Evolutionary conservation across 2,797 vertebrate species (phyloP).

Genomic region (Borostomias antarcticus): DNA sequence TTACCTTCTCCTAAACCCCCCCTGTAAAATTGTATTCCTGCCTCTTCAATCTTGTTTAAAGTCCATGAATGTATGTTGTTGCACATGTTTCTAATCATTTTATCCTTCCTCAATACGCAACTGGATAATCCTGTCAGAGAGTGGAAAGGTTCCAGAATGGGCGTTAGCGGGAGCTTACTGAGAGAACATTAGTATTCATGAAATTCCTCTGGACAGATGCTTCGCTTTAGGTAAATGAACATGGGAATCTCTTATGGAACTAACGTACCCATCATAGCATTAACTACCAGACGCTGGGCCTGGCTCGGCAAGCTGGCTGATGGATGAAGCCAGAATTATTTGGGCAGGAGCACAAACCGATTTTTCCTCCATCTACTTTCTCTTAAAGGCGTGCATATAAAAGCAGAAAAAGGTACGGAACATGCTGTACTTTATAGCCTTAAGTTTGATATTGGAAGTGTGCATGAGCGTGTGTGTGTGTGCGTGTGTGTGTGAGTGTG

Average conservation of each 20-base stretch:
- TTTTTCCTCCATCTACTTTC: too few relatives aligned
- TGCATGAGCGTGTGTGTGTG: neutral
- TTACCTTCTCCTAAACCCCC: neutral
- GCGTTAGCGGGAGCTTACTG: slow-evolving; percentile 51
- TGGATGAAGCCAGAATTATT: neutral
- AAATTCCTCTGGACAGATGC: slow-evolving; percentile 39
- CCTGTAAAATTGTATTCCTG: too few relatives aligned
- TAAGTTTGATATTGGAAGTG: neutral
- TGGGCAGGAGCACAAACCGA: too few relatives aligned
- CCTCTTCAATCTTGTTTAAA: too few relatives aligned
- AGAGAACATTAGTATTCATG: slow-evolving; percentile 69
- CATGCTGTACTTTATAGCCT: neutral
- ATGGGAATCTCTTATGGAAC: neutral
- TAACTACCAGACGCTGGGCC: neutral
- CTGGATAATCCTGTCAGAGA: slow-evolving; percentile 67
- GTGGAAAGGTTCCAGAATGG: slow-evolving; percentile 59
- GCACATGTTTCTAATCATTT: neutral
- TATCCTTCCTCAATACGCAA: neutral
- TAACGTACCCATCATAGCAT: neutral
- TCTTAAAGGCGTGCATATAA: too few relatives aligned
- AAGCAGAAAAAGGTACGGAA: too few relatives aligned
- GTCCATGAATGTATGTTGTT: neutral
- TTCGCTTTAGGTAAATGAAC: neutral
- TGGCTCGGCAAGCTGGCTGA: neutral
- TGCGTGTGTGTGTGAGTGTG: neutral